phyloP scores from a whole-genome alignment of 2,797 vertebrate species.

The Allobates femoralis region DNA sequence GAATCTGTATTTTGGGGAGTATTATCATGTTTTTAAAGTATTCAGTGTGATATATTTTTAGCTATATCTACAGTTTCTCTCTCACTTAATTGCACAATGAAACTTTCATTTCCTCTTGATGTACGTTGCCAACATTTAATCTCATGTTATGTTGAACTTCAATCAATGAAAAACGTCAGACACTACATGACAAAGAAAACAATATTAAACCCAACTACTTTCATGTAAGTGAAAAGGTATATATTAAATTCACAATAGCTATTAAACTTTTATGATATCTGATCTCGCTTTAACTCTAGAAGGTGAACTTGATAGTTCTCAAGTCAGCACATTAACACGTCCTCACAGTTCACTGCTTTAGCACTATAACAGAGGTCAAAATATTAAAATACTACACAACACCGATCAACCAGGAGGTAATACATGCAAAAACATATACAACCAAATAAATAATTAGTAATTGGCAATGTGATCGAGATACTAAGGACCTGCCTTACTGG shows the following conservation, averaged over 20 bases:
- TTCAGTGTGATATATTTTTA: background rate
- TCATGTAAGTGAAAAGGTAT: slow-evolving; percentile 35
- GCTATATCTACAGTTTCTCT: background rate
- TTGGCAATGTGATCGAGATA: background rate
- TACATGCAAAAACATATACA: background rate
- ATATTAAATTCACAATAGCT: slow-evolving; percentile 21
- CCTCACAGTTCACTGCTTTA: background rate
- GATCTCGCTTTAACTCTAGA: slow-evolving; percentile 27
- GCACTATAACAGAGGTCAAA: background rate
- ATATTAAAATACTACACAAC: background rate
- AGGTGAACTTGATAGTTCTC: slow-evolving; percentile 39
- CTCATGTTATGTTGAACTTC: slow-evolving; percentile 34
- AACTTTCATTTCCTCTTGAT: background rate
- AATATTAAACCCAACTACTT: slow-evolving; percentile 10
- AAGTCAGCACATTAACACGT: background rate
- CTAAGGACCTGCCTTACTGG: background rate
- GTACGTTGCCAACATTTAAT: slow-evolving; percentile 24
- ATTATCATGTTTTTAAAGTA: background rate
- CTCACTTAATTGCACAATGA: background rate
- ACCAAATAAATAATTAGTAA: background rate
- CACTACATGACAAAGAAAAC: slow-evolving; percentile 37
- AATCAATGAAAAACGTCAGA: background rate
- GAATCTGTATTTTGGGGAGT: background rate
- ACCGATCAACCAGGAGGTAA: background rate
- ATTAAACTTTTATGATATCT: slow-evolving; percentile 41